Evolutionary conservation across 1,140 invertebrate genomes (phyloP), one percentile per base, ranked within the genome.

Genomic region (Brachionus plicatilis): DNA sequence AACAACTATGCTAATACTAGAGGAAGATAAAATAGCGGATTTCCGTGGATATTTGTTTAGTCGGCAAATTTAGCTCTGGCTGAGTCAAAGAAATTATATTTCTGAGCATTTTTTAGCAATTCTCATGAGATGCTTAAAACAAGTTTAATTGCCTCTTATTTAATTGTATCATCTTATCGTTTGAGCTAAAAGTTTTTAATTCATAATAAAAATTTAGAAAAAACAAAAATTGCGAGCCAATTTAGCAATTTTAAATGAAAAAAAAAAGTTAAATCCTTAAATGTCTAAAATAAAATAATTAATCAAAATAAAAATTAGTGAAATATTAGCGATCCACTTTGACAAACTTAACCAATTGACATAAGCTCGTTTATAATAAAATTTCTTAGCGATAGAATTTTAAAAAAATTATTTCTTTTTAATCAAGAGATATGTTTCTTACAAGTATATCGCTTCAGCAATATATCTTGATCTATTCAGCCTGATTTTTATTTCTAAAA

Each of bases 11-110:
- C 53, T 60, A 60, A 60, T 60, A 60, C 6, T 60, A 60, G 20
- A 60, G 53, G 53, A 60, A 60, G 8, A 60, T 53, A 60, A 60
- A 60, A 27, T 60, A 60, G 53, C 17, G 53, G 53, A 60, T 60
- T 60, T 60, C 53, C 53, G 53, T 20, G 7, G 17, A 60, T 60
- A 60, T 60, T 60, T 60, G 53, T 60, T 60, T 20, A 60, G 53
- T 60, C 20, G 53, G 17, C 20, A 60, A 20, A 24, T 60, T 60
- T 60, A 60, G n/a, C 53, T 60, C 53, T 60, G 20, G 17, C 53
- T 60, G 53, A 60, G 53, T 60, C 53, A 60, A 60, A 60, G 53
- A 60, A 60, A 60, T 60, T 60, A 60, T n/a, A 60, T 60, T 60
- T 60, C 8, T 60, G 53, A 60, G 53, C 53, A 20, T 60, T 60